These are phyloP conservation scores for Pangasianodon hypophthalmus DNA, from an alignment of 2,113 vertebrate genomes.

Conservation along the genomic window DNA sequence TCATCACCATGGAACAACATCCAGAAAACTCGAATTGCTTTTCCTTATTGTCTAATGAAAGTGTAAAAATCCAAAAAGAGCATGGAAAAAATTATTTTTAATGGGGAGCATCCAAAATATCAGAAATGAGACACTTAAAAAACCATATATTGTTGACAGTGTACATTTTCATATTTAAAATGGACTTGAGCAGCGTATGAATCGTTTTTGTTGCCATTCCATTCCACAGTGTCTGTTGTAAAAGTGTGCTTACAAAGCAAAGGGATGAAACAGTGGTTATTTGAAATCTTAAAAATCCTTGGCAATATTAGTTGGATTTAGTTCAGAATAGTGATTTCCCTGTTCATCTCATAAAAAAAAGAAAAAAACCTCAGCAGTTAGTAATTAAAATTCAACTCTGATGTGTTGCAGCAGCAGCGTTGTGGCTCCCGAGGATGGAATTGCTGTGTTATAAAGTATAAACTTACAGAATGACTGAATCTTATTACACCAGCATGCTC, in stretches of 20 bases:
- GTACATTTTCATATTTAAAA: neutral
- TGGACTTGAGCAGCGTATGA: neutral
- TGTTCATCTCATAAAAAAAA: constrained; percentile 2
- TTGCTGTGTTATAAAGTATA: neutral
- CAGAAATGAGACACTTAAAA: too few relatives aligned
- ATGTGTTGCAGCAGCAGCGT: neutral
- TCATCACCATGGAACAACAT: too few relatives aligned
- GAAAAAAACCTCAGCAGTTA: neutral
- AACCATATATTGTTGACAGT: neutral
- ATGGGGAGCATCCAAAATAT: too few relatives aligned
- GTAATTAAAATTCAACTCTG: neutral
- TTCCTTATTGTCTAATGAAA: too few relatives aligned
- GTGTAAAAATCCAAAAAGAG: neutral
- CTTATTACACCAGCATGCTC: constrained; percentile 11
- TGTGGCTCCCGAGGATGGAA: neutral
- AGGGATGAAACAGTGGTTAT: neutral
- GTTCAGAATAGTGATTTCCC: neutral
- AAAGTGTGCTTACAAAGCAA: neutral
- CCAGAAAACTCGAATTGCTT: too few relatives aligned
- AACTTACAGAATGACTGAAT: neutral
- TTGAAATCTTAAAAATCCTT: neutral
- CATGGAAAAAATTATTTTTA: too few relatives aligned
- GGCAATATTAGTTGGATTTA: neutral
- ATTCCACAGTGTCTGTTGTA: neutral
- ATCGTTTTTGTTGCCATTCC: neutral